Evolutionary conservation across 1,140 invertebrate species (phyloP), one percentile per base, ranked within the genome.

Genomic region (Whitmania pigra): DNA sequence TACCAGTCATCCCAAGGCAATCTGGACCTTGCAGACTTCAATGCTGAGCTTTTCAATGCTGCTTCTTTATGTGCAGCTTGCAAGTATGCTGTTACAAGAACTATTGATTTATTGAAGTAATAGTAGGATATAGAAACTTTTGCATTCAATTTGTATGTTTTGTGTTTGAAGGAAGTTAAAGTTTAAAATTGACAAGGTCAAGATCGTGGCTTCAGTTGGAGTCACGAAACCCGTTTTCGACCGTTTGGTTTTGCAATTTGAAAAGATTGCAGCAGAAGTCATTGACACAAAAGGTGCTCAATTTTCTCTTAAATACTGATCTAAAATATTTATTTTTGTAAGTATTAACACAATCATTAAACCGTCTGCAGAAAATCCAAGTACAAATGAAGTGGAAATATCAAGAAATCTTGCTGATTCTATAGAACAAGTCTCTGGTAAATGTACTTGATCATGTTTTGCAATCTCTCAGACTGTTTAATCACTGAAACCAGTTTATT

Each of bases 21-120:
- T 63, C 57, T 63, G 29, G 57, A 63, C 2, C 29, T 63, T 13
- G 29, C 22, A 25, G 57, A 63, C 22, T 25, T 63, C 1, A 63
- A 63, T 63, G 57, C 29, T 63, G 57, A 31, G 6, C 29, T 63
- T 25, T 63, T 63, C 57, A 63, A 63, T n/a, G 22, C 22, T 63
- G 57, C 57, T 63, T 63, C 57, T 31, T 31, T 63, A 22, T 63
- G 22, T 63, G 29, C 29, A 13, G 9, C 57, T 63, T 63, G 57
- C 57, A 63, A 31, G 57, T 63, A 63, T 13, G 29, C 11, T 63
- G 22, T 22, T 25, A 57, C 29, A 25, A n/a, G 7, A 15, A 31
- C 1, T 63, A 7, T 17, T 22, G 18, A n/a, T 63, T 11, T 15
- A 63, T n/a, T 49, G 9, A 15, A 49, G 13, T 43, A 13, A 49